Percentiles rank a stretch among this genome's conserved stretches.
phyloP scores from a whole-genome alignment of 2,797 vertebrate genomes.

The Enteromius fasciolatus region DNA sequence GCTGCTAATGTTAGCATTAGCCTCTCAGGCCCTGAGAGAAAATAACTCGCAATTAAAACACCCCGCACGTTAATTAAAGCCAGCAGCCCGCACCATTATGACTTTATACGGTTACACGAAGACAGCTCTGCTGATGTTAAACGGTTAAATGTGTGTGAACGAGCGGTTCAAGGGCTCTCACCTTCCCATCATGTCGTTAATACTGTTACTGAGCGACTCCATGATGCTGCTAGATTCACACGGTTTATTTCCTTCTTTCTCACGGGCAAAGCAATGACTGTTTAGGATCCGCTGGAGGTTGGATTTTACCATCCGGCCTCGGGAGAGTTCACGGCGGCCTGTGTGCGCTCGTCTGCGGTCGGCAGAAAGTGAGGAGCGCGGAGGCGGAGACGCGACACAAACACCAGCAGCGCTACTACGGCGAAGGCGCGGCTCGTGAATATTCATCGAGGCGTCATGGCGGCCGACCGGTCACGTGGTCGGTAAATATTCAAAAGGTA shows the following conservation, averaged over 20 bases:
- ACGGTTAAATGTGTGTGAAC: background rate
- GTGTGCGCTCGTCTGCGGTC: conserved; percentile 73
- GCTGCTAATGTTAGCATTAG: conserved; percentile 25
- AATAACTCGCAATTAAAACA: background rate
- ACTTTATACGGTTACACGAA: background rate
- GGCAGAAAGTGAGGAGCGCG: conserved; percentile 61
- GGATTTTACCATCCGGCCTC: conserved; percentile 89
- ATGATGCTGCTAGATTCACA: conserved; percentile 63
- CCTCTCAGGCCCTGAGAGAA: background rate
- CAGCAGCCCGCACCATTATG: background rate
- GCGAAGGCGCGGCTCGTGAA: conserved; percentile 1
- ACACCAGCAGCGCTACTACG: background rate
- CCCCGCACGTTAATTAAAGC: background rate
- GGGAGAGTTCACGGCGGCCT: conserved; percentile 77
- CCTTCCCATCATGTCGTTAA: conserved; percentile 82
- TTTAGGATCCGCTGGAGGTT: conserved; percentile 89
- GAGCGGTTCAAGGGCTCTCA: conserved; percentile 65
- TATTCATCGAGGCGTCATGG: background rate
- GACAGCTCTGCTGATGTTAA: too few species aligned
- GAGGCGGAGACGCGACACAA: conserved; percentile 16
- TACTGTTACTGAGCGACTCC: conserved; percentile 79
- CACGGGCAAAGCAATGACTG: conserved; percentile 87
- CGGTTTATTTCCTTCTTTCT: conserved; percentile 85
- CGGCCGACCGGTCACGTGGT: background rate
- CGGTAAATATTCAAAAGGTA: background rate